A percentile compares a stretch with the other conserved stretches of the same genome.
Evolutionary conservation across 2,888 invertebrate genomes (phyloP).

Genomic region (Epistrophe eligans): DNA sequence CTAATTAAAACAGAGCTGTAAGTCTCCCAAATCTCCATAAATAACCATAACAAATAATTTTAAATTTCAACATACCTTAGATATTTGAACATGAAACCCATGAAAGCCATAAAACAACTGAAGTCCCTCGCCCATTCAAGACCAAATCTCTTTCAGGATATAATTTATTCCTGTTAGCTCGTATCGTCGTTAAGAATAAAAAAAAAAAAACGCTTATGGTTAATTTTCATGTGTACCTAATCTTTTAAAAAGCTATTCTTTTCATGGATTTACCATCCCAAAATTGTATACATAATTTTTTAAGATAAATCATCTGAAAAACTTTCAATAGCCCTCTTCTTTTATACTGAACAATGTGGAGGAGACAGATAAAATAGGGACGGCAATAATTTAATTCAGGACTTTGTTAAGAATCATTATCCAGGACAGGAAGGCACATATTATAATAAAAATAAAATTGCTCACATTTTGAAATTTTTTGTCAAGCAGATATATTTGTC

Average conservation of each 20-base stretch:
- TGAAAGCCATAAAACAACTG: slow-evolving; percentile 17
- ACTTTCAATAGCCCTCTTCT: background rate
- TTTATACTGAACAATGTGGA: background rate
- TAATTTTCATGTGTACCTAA: background rate
- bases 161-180: background rate
- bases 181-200: background rate
- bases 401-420: background rate
- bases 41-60: slow-evolving; percentile 5
- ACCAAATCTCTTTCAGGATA: background rate
- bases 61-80: slow-evolving; percentile 7
- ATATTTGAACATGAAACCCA: background rate
- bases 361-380: background rate
- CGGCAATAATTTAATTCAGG: background rate
- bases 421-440: background rate
- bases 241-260: background rate
- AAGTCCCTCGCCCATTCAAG: background rate
- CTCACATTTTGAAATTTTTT: no score
- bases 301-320: background rate
- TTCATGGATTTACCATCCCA: background rate
- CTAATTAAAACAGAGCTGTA: background rate
- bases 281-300: background rate
- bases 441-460: no score
- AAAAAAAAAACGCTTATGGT: background rate
- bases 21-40: slow-evolving; percentile 16
- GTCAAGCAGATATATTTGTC: no score